Evolutionary conservation across 2,797 vertebrate genomes (phyloP).

Genomic region (Cyprinodon diabolis): DNA sequence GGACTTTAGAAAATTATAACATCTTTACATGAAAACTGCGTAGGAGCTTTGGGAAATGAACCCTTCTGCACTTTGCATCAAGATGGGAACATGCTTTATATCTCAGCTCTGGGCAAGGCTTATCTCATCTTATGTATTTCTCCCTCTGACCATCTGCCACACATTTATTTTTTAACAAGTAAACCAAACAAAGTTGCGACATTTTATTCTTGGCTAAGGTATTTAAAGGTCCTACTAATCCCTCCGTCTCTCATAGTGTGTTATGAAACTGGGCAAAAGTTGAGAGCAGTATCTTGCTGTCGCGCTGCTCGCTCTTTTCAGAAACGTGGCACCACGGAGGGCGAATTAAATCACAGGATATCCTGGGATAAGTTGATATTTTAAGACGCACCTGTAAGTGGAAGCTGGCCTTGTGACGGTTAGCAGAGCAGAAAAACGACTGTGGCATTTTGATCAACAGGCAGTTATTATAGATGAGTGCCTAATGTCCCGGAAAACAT

Average conservation of each 20-base stretch:
- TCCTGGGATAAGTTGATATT: slow-evolving; percentile 10
- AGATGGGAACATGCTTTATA: not conserved
- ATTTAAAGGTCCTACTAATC: slow-evolving; percentile 35
- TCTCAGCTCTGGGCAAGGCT: not conserved
- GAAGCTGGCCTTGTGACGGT: slow-evolving; percentile 17
- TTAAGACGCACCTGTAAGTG: slow-evolving; percentile 7
- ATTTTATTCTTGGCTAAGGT: slow-evolving; percentile 13
- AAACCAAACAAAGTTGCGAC: slow-evolving; percentile 22
- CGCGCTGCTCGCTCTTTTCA: not conserved
- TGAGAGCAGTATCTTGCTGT: slow-evolving; percentile 6
- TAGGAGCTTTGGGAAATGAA: not conserved
- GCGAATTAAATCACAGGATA: slow-evolving; percentile 18
- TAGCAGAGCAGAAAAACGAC: slow-evolving; percentile 2
- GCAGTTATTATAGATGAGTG: slow-evolving; percentile 11
- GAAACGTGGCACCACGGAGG: not conserved
- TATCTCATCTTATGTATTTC: not conserved
- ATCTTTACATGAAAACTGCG: no score
- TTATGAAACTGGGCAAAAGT: slow-evolving; percentile 28
- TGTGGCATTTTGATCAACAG: slow-evolving; percentile 15
- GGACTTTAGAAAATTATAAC: not conserved
- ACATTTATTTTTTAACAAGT: slow-evolving; percentile 22
- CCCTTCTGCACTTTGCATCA: not conserved
- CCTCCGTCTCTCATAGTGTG: slow-evolving; percentile 18
- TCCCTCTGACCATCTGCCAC: slow-evolving; percentile 22
- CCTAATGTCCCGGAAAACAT: slow-evolving; percentile 34